Conservation (phyloP, 2,113 vertebrate species). For the Psephotus haematonotus region DNA sequence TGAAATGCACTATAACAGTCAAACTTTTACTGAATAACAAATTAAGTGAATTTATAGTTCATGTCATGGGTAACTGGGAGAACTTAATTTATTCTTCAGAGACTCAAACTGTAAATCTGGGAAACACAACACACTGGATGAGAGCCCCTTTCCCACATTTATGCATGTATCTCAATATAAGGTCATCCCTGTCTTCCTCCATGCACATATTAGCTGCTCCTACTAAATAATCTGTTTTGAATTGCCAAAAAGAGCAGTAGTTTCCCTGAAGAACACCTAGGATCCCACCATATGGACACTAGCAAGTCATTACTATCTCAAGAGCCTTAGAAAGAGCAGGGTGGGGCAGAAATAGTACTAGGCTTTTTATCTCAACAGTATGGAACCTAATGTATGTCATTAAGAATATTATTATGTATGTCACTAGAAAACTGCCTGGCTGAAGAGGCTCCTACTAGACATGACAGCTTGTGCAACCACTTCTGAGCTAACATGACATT, state of each 20-base stretch:
- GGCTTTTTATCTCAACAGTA: not conserved
- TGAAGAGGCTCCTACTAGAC: conserved; percentile 24
- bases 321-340: not conserved
- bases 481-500: not conserved
- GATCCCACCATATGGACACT: not conserved
- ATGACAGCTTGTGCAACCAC: not conserved
- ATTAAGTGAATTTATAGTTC: not conserved
- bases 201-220: not conserved
- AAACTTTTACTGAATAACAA: not conserved
- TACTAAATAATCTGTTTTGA: not conserved
- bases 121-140: not conserved
- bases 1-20: not conserved
- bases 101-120: not conserved
- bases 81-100: not conserved
- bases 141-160: not conserved
- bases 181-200: not conserved
- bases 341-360: not conserved
- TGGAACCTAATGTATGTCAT: not conserved
- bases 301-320: not conserved
- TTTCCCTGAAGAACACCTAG: not conserved
- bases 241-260: not conserved
- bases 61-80: not conserved
- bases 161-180: not conserved
- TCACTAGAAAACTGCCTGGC: not conserved
- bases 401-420: not conserved